These are phyloP conservation scores for Chrysina gloriosa DNA, from an alignment of 2,888 invertebrate species.

Conservation along the genomic window DNA sequence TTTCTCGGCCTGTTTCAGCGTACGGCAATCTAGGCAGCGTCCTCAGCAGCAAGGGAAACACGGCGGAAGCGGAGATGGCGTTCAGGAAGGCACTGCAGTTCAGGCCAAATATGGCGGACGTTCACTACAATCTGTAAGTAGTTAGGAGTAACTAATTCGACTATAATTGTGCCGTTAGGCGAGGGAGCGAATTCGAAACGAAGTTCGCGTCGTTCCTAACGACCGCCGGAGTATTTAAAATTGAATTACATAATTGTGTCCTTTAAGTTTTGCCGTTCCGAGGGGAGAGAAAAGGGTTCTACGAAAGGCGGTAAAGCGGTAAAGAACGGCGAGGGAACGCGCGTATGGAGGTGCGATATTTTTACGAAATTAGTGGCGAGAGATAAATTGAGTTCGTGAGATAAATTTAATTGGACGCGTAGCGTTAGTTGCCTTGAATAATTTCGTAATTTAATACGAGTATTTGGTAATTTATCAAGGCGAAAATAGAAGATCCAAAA, in stretches of 20 bases:
- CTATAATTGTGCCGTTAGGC: conserved; percentile 22
- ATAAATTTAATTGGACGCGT: conserved; percentile 2
- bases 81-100: conserved; percentile 90
- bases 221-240: conserved; percentile 19
- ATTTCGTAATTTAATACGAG: not conserved
- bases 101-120: conserved; percentile 98
- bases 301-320: not conserved
- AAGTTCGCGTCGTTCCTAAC: conserved; percentile 16
- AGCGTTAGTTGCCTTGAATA: not conserved
- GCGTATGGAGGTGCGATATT: not conserved
- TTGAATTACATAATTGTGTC: conserved; percentile 20
- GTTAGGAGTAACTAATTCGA: conserved; percentile 36
- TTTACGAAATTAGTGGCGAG: not conserved
- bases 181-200: not conserved
- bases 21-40: conserved; percentile 98
- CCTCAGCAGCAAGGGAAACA: conserved; percentile 87
- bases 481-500: not conserved
- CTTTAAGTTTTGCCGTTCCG: too few species aligned
- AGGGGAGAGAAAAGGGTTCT: too few species aligned
- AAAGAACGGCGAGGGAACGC: not conserved
- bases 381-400: conserved; percentile 14
- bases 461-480: not conserved
- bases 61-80: conserved; percentile 90
- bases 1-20: too few species aligned
- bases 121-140: conserved; percentile 98